Base-by-base conservation (phyloP, 2,113 vertebrate species). In the Hemichromis elongatus region DNA sequence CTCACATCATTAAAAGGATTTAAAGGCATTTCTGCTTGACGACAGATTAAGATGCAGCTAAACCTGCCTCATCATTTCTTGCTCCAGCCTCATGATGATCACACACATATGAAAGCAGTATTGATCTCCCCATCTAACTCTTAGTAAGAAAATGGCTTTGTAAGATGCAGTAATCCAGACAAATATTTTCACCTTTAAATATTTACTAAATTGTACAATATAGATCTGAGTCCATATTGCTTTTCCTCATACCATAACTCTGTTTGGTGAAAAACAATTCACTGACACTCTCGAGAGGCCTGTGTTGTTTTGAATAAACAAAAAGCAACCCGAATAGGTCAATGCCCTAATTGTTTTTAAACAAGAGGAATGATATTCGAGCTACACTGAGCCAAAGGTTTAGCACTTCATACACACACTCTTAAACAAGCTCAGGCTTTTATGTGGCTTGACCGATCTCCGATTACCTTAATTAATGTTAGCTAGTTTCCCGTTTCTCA, bases 401-500 rank as follows among this genome's bases (percentile, higher is more conserved):
- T 75, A 37, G 87, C 68, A 83, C 56, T 75, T 68, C 21, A 68
- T 18, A 8, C 68, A 45, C 47, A 77, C 85, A 78, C 73, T 28
- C 70, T 19, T 66, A 80, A 68, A n/a, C 75, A 30, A 57, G 24
- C 79, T 26, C 21, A 53, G 19, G 21, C 61, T 83, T 84, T 85
- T 57, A 63, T 81, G 85, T 19, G 21, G 70, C 78, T 18, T 16
- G 50, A 80, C 80, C 73, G 28, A 18, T 83, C 63, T 89, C 79
- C 9, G 21, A 68, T 91, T 87, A 83, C 55, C 21, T 86, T 89
- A 83, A 90, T 90, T 87, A 86, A 82, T 45, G 19, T 40, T 57
- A 50, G 55, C 57, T 54, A 33, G 86, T 68, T 89, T 87, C 79
- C 86, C 83, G 81, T 82, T 26, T 86, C 50, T 59, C 21, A 75